Evolutionary conservation across 2,113 vertebrate species (phyloP).

Genomic region (Dasyurus viverrinus): DNA sequence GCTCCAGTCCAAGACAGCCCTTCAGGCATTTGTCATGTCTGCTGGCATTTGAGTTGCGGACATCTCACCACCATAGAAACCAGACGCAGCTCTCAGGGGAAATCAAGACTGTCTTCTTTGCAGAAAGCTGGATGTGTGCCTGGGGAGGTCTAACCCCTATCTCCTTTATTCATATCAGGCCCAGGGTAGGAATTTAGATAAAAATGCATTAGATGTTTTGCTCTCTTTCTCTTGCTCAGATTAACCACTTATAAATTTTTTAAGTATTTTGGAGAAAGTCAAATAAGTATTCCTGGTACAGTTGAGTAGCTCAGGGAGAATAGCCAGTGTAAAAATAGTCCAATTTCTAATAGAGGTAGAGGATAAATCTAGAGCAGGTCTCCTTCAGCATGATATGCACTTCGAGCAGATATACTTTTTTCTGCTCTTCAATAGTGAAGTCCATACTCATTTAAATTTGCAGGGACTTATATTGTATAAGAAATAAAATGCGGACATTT

Average conservation of each 20-base stretch:
- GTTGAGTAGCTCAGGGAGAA: slow-evolving; percentile 15
- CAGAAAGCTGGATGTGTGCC: slow-evolving; percentile 21
- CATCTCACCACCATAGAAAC: slow-evolving; percentile 33
- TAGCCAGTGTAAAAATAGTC: slow-evolving; percentile 37
- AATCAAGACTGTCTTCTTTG: slow-evolving; percentile 58
- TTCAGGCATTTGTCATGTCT: slow-evolving; percentile 45
- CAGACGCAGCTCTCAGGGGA: slow-evolving; percentile 43
- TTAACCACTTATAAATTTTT: slow-evolving; percentile 32
- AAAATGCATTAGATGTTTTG: slow-evolving; percentile 29
- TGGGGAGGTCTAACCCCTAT: slow-evolving; percentile 30
- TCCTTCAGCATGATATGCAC: neutral
- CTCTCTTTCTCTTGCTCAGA: neutral
- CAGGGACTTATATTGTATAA: rapidly evolving
- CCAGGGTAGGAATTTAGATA: slow-evolving; percentile 26
- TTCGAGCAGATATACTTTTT: neutral
- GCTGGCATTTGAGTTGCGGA: slow-evolving; percentile 61
- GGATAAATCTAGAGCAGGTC: neutral
- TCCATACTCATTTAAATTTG: neutral
- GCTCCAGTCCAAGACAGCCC: neutral
- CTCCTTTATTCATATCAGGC: slow-evolving; percentile 20
- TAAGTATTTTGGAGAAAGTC: slow-evolving; percentile 47
- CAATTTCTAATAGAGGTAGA: neutral
- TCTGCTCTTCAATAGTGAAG: neutral
- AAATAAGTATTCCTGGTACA: slow-evolving; percentile 20
- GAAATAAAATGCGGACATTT: neutral